These are phyloP conservation scores for Neelides folsomi DNA, from an alignment of 2,888 invertebrate species.

Conservation along the genomic window DNA sequence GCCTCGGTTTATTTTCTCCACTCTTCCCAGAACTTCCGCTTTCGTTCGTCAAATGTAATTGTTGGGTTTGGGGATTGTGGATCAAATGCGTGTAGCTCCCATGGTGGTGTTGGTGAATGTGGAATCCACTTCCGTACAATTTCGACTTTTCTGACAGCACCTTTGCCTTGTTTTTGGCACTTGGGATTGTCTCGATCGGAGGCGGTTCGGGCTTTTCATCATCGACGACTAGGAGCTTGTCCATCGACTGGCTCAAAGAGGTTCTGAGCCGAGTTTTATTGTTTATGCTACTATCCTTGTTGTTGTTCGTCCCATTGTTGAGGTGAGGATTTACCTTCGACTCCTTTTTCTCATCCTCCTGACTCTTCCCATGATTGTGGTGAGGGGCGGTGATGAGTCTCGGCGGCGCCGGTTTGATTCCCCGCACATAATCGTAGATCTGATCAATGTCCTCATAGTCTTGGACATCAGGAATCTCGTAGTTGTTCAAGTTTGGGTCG, in stretches of 20 bases:
- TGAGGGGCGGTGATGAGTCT: conserved; percentile 5
- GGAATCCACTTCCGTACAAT: no score
- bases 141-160: no score
- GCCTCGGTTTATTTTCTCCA: conserved; percentile 12
- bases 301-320: not conserved
- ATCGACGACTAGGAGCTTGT: conserved; percentile 41
- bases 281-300: conserved; percentile 34
- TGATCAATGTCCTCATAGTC: conserved; percentile 94
- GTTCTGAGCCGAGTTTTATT: conserved; percentile 37
- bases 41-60: not conserved
- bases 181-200: conserved; percentile 80
- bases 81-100: no score
- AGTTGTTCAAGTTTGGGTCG: conserved; percentile 37
- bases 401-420: conserved; percentile 69
- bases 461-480: conserved; percentile 40
- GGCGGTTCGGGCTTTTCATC: conserved; percentile 66
- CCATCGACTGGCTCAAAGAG: conserved; percentile 35
- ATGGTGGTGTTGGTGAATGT: no score
- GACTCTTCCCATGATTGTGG: not conserved
- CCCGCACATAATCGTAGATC: conserved; percentile 88
- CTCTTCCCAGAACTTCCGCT: conserved; percentile 1
- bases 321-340: not conserved
- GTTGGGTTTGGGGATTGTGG: no score
- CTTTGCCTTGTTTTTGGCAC: conserved; percentile 46
- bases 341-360: not conserved